These are phyloP conservation scores for Lepilemur septentrionalis DNA, from an alignment of 2,797 vertebrate species.

Conservation along the genomic window DNA sequence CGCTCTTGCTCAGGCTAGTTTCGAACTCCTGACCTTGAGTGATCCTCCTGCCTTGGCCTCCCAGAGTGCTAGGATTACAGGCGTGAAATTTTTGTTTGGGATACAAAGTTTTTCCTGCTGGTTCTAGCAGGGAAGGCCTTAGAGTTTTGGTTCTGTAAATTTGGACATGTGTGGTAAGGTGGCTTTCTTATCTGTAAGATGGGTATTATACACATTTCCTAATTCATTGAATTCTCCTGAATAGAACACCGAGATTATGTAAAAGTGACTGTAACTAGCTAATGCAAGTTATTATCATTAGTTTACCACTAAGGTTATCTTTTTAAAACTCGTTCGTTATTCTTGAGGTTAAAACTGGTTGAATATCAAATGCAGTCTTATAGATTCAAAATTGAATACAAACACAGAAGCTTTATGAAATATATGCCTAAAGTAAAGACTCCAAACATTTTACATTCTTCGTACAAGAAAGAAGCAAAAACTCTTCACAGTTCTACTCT, in stretches of 20 bases:
- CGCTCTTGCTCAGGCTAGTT: too few species aligned
- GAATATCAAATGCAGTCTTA: neutral
- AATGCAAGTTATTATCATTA: neutral
- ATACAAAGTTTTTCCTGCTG: neutral
- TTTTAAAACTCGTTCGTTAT: neutral
- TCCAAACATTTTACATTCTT: neutral
- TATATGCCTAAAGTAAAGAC: neutral
- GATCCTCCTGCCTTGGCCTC: too few species aligned
- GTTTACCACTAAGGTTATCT: neutral
- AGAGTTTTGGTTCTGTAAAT: neutral
- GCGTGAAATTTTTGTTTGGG: too few species aligned
- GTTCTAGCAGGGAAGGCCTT: neutral
- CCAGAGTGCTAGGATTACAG: too few species aligned
- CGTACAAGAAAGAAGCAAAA: neutral
- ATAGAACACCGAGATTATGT: neutral
- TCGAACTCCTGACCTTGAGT: too few species aligned
- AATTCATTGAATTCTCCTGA: neutral
- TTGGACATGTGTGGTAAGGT: neutral
- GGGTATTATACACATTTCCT: neutral
- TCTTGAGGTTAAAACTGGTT: neutral
- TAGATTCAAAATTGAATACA: neutral
- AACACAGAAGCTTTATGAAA: neutral
- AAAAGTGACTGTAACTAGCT: neutral
- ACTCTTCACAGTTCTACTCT: neutral
- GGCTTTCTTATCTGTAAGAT: neutral